A percentile compares a stretch with the other conserved stretches of the same genome.
Evolutionary conservation across 23 tunicate genomes (phyloP).

Genomic region (Corella eumyota): DNA sequence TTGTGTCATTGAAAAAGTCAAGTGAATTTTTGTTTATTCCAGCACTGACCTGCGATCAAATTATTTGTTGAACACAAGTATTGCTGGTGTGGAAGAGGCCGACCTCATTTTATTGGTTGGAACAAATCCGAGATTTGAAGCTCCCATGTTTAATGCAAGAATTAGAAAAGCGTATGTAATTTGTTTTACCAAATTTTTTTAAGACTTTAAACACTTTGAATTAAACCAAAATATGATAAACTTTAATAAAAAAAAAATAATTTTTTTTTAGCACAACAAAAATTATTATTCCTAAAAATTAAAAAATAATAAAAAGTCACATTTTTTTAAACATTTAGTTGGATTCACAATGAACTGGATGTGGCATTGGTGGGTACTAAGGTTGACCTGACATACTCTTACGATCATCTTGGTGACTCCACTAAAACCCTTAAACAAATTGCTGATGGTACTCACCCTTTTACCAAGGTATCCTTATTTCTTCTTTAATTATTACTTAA

Average conservation of each 20-base stretch:
- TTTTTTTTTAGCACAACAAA: not conserved
- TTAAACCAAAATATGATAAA: not conserved
- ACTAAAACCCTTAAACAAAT: constrained; percentile 44
- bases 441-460: constrained; percentile 67
- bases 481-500: too few relatives aligned
- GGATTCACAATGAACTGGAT: constrained; percentile 91
- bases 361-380: constrained; percentile 87
- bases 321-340: too few relatives aligned
- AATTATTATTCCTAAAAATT: too few relatives aligned
- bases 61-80: constrained; percentile 76
- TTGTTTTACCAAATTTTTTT: not conserved
- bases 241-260: not conserved
- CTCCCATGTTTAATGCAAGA: constrained; percentile 92
- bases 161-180: constrained; percentile 71
- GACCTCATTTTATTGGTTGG: constrained; percentile 83
- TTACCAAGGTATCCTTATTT: constrained; percentile 25
- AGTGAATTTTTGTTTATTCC: too few relatives aligned
- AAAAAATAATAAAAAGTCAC: too few relatives aligned
- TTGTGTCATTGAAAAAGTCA: too few relatives aligned
- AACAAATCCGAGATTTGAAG: constrained; percentile 93
- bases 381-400: constrained; percentile 89
- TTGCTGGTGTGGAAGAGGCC: constrained; percentile 90
- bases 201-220: not conserved
- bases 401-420: constrained; percentile 83
- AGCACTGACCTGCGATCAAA: constrained; percentile 79